These are phyloP conservation scores for Drosophila putrida DNA, from an alignment of 2,888 invertebrate genomes.

Conservation along the genomic window DNA sequence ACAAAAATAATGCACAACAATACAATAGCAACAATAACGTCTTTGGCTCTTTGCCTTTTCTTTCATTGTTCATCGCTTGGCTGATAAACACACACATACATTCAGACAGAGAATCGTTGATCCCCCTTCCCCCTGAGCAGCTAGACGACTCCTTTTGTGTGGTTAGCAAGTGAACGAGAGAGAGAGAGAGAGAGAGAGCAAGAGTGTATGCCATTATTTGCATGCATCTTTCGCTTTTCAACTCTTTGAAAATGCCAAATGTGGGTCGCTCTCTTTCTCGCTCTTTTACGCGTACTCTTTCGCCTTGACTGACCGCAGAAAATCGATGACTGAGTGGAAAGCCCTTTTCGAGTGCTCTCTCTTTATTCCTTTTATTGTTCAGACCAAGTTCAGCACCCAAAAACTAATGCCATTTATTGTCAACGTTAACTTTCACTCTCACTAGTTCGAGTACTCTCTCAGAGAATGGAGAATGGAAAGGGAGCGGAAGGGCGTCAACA, in stretches of 20 bases:
- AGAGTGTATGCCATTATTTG: constrained; percentile 61
- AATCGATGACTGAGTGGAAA: constrained; percentile 63
- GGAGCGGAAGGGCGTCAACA: constrained; percentile 35
- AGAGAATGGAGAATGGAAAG: constrained; percentile 8
- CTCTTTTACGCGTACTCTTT: constrained; percentile 11
- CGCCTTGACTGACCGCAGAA: constrained; percentile 70
- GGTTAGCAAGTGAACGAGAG: constrained; percentile 11
- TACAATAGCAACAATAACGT: constrained; percentile 52
- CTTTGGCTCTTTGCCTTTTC: constrained; percentile 67
- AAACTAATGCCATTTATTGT: constrained; percentile 80
- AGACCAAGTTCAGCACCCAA: constrained; percentile 75
- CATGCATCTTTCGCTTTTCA: constrained; percentile 74
- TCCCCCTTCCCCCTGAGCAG: neutral
- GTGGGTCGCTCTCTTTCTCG: constrained; percentile 56
- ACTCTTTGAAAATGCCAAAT: constrained; percentile 66
- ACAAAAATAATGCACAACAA: constrained; percentile 63
- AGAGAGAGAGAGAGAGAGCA: constrained; percentile 5
- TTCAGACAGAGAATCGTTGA: neutral
- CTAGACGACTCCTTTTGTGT: constrained; percentile 51
- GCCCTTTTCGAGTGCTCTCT: constrained; percentile 33
- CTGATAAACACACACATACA: constrained; percentile 20
- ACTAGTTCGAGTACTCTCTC: constrained; percentile 19
- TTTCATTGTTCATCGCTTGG: constrained; percentile 52
- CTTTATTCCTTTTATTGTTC: constrained; percentile 59
- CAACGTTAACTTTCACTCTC: constrained; percentile 72